Evolutionary conservation across 2,113 vertebrate genomes (phyloP), one percentile per base, ranked within the genome.

Genomic region (Megatriorchis doriae): DNA sequence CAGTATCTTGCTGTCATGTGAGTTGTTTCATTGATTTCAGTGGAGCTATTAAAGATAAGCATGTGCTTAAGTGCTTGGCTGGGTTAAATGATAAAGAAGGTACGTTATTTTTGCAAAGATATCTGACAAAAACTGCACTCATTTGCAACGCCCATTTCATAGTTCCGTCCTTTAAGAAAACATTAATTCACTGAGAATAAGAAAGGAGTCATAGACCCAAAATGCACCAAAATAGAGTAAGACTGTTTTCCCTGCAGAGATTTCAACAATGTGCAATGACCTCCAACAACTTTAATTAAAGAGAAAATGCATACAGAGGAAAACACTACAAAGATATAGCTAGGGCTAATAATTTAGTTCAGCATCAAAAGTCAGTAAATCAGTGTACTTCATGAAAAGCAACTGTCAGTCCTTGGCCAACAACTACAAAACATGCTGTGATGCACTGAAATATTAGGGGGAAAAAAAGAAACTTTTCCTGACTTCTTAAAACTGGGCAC

Each of bases 291-390:
- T 91, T 83, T 87, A 91, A 87, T 94, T 94, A 85, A 84, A 87
- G 86, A 84, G 65, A 71, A 95, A 90, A 63, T 34, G 52, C 61
- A 68, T 22, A 52, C 31, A 84, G 88, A 50, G 79, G 61, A 45
- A 56, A 94, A n/a, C 31, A 72, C 78, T 31, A 56, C 47, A 91
- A 94, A 94, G 81, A 10, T 38, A 11, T 27, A 83, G 53, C 59
- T 48, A 22, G 32, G 59, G 27, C 67, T 66, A 81, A 40, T 92
- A 61, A 94, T 67, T 92, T 72, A 79, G 80, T 56, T 92, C 81
- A 85, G 47, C 88, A 87, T 94, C 86, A 91, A 36, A 96, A 92
- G 65, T 91, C 80, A 88, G 88, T 38, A 71, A 86, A 94, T 81
- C 55, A 47, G 18, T 56, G 50, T 47, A 21, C 55, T 88, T 85